Evolutionary conservation across 2,888 invertebrate species (phyloP), one percentile per base, ranked within the genome.

Genomic region (Pseudanteris insignis): DNA sequence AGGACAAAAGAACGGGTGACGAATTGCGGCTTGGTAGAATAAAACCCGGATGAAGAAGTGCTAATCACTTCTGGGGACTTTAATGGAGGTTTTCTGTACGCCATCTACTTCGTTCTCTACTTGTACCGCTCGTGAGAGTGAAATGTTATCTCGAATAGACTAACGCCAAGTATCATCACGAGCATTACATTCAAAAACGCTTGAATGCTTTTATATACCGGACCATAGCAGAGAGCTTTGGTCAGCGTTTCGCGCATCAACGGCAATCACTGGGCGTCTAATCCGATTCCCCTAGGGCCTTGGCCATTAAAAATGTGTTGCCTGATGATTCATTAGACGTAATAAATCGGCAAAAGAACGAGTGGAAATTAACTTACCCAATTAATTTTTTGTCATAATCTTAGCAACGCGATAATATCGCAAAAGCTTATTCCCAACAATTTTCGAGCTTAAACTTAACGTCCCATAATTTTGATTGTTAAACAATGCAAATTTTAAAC

Each of bases 21-120:
- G 64, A 66, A 62, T 66, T 40, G 34, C 36, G 43, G 29, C 59
- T 37, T 38, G 55, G 44, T 58, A 59, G 65, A 41, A 40, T 58
- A 50, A 63, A 59, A 51, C n/a, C n/a, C n/a, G n/a, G 53, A 63
- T 61, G 66, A 66, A 58, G 64, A 66, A 71, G 76, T 75, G 78
- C 79, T 79, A 79, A 79, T 79, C 79, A 78, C 79, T 79, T 79
- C 75, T 75, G 72, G 75, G 74, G 79, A 79, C 76, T 79, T 78
- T 79, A 79, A 79, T 79, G 79, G 79, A 79, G 78, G 75, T 79
- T 79, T 79, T 79, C 79, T 79, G 79, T 79, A 77, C 76, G 70
- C 74, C 76, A 77, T 78, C 79, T 77, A 77, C 76, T 78, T 77
- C 76, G 78, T 78, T 77, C 78, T 76, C 73, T 73, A 77, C 78